Evolutionary conservation across 2,888 invertebrate genomes (phyloP), one percentile per base, ranked within the genome.

Genomic region (Disparrhopalites patrizii): DNA sequence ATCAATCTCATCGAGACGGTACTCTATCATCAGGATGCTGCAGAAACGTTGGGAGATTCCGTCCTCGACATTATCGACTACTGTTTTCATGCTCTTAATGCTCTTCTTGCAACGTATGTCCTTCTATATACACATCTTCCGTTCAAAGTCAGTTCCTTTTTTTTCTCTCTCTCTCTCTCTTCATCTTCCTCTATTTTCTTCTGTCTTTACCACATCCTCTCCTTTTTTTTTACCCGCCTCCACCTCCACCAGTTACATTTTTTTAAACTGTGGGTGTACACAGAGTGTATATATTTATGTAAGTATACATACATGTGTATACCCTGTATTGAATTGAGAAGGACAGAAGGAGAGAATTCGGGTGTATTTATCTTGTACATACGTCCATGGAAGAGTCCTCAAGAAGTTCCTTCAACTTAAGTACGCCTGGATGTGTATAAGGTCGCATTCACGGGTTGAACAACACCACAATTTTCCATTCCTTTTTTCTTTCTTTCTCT

Each of bases 1-100:
- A 84, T 91, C 28, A 89, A 91, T 13, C 80, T 95, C 0, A 79
- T 95, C 55, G 94, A 94, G 81, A 86, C 90, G 0, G 85, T 91
- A 1, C 79, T 93, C 50, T 95, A 86, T 77, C 92, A 94, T 78
- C 84, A 85, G 27, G 90, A 88, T 73, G 87, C 89, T 3, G 89
- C 88, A 62, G 87, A 89, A 77, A 85, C 88, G 47, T 81, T 93
- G 65, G 87, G 85, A 56, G 92, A 94, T 62, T 81, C 85, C 1
- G 84, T 87, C 15, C 82, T 90, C 5, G 95, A 95, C 81, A 81
- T 95, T 20, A 81, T 93, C 23, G 91, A 93, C 79, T 95, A 74
- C 62, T 71, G 66, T 33, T 31, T 77, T 76, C 62, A 70, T 66
- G 57, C 73, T 23, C 66, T 75, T 40, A 70, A 70, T 40, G 28